Conservation (phyloP, 2,113 vertebrate genomes). For the Oxygymnocypris stewartii region DNA sequence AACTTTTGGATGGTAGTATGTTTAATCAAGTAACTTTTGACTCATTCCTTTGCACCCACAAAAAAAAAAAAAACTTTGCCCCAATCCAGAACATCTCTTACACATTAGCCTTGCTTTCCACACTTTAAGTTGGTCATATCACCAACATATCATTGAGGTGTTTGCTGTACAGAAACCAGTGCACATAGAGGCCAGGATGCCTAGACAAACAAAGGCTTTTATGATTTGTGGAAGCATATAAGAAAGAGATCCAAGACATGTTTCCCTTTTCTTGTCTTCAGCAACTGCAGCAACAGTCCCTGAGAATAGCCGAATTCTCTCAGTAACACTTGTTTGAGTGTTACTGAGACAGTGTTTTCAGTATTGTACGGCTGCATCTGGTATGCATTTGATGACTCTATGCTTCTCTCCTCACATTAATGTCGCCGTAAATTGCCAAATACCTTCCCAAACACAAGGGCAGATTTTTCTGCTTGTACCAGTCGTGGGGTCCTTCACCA, state of each 20-base stretch:
- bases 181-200: slow-evolving; percentile 32
- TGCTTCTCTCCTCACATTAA: slow-evolving; percentile 4
- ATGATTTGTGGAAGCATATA: slow-evolving; percentile 49
- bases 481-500: background rate
- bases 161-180: slow-evolving; percentile 41
- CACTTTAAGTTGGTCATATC: slow-evolving; percentile 10
- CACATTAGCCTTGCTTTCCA: slow-evolving; percentile 29
- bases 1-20: background rate
- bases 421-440: background rate
- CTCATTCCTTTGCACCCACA: background rate
- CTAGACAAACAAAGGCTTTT: slow-evolving; percentile 54
- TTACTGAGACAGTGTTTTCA: background rate
- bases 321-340: background rate
- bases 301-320: background rate
- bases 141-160: slow-evolving; percentile 39
- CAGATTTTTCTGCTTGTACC: background rate
- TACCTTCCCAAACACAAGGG: background rate
- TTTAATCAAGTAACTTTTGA: background rate
- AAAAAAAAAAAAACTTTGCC: background rate
- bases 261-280: background rate
- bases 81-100: background rate
- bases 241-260: slow-evolving; percentile 21
- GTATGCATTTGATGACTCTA: background rate
- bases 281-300: background rate
- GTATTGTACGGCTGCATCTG: background rate